Percentiles rank a stretch among this genome's conserved stretches.
Evolutionary conservation across 1,140 invertebrate genomes (phyloP).

Genomic region (Phymorhynchus buccinoides): DNA sequence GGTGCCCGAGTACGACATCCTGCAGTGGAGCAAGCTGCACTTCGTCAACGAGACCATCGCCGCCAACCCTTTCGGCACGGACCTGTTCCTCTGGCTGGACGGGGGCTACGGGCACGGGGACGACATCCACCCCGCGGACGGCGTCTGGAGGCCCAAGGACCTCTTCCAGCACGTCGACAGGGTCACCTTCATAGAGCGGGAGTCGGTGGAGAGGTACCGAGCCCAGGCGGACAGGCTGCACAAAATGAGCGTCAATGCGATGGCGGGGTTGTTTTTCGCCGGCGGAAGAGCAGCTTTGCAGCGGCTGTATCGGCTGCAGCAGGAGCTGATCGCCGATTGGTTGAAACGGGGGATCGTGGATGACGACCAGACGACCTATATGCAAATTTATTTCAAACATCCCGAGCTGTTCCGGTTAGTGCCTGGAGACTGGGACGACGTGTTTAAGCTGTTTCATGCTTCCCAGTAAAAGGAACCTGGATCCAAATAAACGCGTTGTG

Average conservation of each 20-base stretch:
- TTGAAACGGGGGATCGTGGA: constrained; percentile 39
- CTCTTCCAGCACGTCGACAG: constrained; percentile 19
- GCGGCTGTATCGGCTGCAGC: constrained; percentile 30
- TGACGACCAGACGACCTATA: constrained; percentile 44
- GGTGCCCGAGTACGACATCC: constrained; percentile 47
- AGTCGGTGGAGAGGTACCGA: neutral
- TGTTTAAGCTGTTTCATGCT: constrained; percentile 37
- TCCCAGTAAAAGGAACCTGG: no score
- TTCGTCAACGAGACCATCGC: constrained; percentile 37
- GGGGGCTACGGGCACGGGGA: constrained; percentile 43
- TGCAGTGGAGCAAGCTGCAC: constrained; percentile 47
- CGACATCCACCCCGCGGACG: constrained; percentile 36
- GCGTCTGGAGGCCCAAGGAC: constrained; percentile 37
- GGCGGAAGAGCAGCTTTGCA: constrained; percentile 28
- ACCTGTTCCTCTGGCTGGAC: constrained; percentile 43
- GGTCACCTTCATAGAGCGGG: constrained; percentile 34
- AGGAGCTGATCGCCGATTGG: constrained; percentile 31
- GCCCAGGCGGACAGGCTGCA: constrained; percentile 7
- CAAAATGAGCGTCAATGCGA: constrained; percentile 37
- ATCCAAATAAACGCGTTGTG: no score
- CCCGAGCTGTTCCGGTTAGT: constrained; percentile 39
- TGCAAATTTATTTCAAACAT: constrained; percentile 39
- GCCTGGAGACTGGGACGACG: constrained; percentile 36
- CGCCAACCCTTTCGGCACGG: constrained; percentile 36
- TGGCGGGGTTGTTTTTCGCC: constrained; percentile 38